A percentile compares a stretch with the other conserved stretches of the same genome.
Evolutionary conservation across 2,113 vertebrate genomes (phyloP).

Genomic region (Neofelis nebulosa): DNA sequence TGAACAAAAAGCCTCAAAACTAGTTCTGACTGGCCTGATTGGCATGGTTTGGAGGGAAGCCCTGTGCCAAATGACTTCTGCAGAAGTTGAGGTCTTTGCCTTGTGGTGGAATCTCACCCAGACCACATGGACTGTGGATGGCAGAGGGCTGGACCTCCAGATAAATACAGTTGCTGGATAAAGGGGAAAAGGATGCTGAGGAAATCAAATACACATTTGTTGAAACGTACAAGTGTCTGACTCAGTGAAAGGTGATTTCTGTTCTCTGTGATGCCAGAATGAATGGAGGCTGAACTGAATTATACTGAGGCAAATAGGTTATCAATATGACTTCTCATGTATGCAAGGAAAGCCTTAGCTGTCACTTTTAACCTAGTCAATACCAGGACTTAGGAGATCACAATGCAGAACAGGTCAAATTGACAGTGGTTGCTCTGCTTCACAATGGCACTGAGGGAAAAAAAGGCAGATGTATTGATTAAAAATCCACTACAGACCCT

Average conservation of each 20-base stretch:
- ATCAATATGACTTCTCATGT: neutral
- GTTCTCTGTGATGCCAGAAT: neutral
- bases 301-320: neutral
- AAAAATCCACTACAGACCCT: neutral
- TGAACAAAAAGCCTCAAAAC: neutral
- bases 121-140: accelerated
- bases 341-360: neutral
- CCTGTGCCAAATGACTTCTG: neutral
- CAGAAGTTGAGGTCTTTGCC: neutral
- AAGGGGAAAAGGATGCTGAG: neutral
- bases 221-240: neutral
- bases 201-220: neutral
- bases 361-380: neutral
- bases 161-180: neutral
- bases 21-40: neutral
- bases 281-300: neutral
- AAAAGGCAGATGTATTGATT: neutral
- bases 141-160: neutral
- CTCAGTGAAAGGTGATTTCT: neutral
- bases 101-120: neutral
- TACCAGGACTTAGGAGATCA: neutral
- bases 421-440: neutral
- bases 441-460: neutral
- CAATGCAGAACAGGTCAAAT: neutral
- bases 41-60: neutral